These are phyloP conservation scores for Pogonomyrmex barbatus DNA, from an alignment of 1,140 invertebrate species.

Conservation along the genomic window DNA sequence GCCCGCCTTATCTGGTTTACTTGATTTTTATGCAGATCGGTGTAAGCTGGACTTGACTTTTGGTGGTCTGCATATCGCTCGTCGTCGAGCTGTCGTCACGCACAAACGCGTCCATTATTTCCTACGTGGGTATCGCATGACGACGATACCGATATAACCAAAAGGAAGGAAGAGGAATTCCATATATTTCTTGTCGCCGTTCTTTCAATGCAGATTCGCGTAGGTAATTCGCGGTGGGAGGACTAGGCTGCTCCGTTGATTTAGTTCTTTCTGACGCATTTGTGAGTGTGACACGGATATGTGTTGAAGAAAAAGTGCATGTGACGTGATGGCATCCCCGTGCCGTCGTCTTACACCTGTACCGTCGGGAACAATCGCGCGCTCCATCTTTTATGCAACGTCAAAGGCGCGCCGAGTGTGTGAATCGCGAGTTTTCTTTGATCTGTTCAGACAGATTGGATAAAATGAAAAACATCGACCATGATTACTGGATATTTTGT, in stretches of 20 bases:
- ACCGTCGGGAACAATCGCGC: slow-evolving; percentile 9
- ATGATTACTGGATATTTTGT: slow-evolving; percentile 63
- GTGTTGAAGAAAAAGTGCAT: slow-evolving; percentile 9
- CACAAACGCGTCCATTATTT: background rate
- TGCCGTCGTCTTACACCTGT: background rate
- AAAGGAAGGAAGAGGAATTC: background rate
- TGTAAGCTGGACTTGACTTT: slow-evolving; percentile 42
- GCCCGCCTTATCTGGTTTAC: slow-evolving; percentile 18
- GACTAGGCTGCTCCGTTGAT: background rate
- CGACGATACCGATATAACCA: slow-evolving; percentile 17
- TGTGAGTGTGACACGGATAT: background rate
- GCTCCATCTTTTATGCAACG: slow-evolving; percentile 13
- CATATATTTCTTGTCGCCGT: slow-evolving; percentile 26
- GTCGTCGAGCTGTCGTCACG: background rate
- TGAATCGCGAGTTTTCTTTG: slow-evolving; percentile 4
- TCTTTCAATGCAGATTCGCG: slow-evolving; percentile 39
- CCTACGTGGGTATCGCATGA: background rate
- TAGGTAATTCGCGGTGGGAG: background rate
- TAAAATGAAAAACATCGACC: slow-evolving; percentile 12
- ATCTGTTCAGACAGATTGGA: background rate
- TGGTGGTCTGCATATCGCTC: background rate
- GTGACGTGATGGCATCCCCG: background rate
- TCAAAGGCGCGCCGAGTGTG: slow-evolving; percentile 19
- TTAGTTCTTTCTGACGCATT: slow-evolving; percentile 20
- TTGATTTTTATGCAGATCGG: slow-evolving; percentile 29